Evolutionary conservation across 2,113 vertebrate genomes (phyloP).

Genomic region (Brachypodius melanocephalos): DNA sequence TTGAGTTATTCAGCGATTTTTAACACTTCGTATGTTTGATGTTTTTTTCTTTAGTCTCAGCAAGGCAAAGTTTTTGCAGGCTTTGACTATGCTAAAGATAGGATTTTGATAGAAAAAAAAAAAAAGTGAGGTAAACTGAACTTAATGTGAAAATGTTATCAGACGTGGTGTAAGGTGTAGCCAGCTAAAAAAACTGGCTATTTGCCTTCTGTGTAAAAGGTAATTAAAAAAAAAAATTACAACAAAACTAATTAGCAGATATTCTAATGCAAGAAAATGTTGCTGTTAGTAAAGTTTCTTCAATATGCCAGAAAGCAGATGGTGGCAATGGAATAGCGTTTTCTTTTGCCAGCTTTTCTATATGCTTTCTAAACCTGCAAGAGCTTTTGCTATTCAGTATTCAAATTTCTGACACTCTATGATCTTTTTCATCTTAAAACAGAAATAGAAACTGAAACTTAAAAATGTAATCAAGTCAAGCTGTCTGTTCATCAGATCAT

Average conservation of each 20-base stretch:
- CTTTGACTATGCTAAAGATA: conserved; percentile 57
- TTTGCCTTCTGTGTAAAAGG: conserved; percentile 67
- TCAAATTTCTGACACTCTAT: conserved; percentile 72
- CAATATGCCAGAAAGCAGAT: conserved; percentile 74
- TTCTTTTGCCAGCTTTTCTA: conserved; percentile 76
- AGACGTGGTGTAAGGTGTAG: conserved; percentile 42
- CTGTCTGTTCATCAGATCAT: conserved; percentile 70
- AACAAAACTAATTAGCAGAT: conserved; percentile 76
- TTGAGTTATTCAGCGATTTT: conserved; percentile 71
- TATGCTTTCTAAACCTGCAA: conserved; percentile 78
- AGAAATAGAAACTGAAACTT: conserved; percentile 78
- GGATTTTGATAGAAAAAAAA: conserved; percentile 22
- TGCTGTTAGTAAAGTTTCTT: conserved; percentile 75
- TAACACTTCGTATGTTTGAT: conserved; percentile 66
- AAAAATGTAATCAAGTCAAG: conserved; percentile 74
- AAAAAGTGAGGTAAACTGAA: conserved; percentile 33
- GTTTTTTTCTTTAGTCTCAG: conserved; percentile 65
- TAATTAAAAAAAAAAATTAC: conserved; percentile 50
- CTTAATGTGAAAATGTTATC: conserved; percentile 57
- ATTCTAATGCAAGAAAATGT: conserved; percentile 76
- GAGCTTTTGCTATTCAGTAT: conserved; percentile 73
- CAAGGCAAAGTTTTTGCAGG: conserved; percentile 54
- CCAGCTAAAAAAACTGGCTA: conserved; percentile 44
- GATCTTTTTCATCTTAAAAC: conserved; percentile 76
- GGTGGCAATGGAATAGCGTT: conserved; percentile 66